Percentiles rank a stretch among this genome's conserved stretches.
Conservation (phyloP, 2,797 vertebrate genomes). For the Emydoidea blandingii region DNA sequence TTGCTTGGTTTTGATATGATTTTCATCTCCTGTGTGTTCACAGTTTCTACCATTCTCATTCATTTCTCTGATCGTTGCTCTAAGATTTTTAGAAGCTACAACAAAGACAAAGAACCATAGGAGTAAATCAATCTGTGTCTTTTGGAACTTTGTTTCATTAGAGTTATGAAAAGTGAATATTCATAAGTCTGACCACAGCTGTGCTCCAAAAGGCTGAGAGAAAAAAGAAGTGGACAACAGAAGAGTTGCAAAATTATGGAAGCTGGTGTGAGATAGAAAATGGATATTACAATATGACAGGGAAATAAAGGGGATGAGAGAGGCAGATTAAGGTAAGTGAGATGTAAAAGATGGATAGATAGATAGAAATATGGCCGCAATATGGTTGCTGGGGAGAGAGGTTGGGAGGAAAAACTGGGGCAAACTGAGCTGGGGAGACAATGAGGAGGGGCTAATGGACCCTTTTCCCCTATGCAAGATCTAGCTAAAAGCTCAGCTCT, state of each 20-base stretch:
- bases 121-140: neutral
- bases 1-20: neutral
- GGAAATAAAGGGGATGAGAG: neutral
- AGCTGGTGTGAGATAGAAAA: neutral
- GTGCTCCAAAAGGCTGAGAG: neutral
- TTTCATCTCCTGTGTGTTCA: slow-evolving; percentile 17
- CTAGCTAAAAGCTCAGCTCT: neutral
- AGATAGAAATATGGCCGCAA: neutral
- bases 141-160: slow-evolving; percentile 3
- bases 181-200: neutral
- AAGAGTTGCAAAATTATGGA: neutral
- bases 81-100: neutral
- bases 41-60: neutral
- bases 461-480: neutral
- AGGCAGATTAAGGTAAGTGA: neutral
- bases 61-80: neutral
- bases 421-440: neutral
- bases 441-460: neutral
- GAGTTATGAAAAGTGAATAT: neutral
- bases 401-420: neutral
- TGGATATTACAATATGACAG: fast-evolving
- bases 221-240: neutral
- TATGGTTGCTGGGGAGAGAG: neutral
- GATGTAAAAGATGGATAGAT: too few relatives aligned
- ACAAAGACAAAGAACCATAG: neutral